Evolutionary conservation across 1,140 invertebrate genomes (phyloP).

Genomic region (Solenopsis invicta): DNA sequence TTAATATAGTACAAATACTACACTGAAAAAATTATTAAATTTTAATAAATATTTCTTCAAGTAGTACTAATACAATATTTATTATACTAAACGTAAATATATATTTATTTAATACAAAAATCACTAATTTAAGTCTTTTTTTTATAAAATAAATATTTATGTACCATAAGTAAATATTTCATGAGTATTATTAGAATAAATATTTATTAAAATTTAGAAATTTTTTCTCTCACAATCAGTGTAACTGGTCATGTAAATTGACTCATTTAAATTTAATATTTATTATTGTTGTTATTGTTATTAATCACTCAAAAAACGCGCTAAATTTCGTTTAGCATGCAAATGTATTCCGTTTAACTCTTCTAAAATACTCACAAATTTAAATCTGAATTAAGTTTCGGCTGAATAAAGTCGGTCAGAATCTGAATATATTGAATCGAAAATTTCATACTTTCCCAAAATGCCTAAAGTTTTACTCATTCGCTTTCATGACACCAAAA

Average conservation of each 20-base stretch:
- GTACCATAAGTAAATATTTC: too few species aligned
- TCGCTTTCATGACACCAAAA: background rate
- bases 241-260: background rate
- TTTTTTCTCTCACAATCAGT: too few species aligned
- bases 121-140: too few species aligned
- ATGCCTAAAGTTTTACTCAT: conserved; percentile 21
- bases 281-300: background rate
- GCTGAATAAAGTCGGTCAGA: background rate
- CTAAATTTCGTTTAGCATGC: background rate
- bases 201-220: too few species aligned
- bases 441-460: background rate
- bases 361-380: background rate
- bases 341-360: background rate
- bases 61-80: too few species aligned
- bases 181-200: too few species aligned
- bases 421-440: conserved; percentile 18
- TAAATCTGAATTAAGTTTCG: background rate
- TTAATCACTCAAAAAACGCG: background rate
- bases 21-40: too few species aligned
- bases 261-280: background rate
- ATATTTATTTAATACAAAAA: too few species aligned
- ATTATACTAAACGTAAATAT: too few species aligned
- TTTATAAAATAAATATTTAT: too few species aligned
- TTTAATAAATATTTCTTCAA: too few species aligned
- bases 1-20: background rate